Percentiles rank a stretch among this genome's conserved stretches.
phyloP scores from a whole-genome alignment of 2,113 vertebrate genomes.

The Ovibos moschatus region DNA sequence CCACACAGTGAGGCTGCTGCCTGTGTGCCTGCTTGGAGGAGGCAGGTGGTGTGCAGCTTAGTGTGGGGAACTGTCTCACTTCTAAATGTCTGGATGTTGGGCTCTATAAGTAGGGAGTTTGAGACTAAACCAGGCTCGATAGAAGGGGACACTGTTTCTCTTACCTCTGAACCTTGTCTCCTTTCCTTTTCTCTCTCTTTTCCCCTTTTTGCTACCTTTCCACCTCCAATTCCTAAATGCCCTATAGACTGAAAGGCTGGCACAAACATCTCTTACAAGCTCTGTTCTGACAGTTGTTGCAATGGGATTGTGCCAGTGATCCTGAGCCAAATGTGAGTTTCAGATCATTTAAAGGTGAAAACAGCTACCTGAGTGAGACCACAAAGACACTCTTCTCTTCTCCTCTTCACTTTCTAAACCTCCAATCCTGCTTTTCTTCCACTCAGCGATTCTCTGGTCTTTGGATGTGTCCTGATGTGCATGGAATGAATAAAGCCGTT shows the following conservation, averaged over 20 bases:
- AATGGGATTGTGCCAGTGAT: not conserved
- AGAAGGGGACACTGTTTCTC: not conserved
- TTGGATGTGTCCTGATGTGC: not conserved
- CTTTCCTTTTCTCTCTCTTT: not conserved
- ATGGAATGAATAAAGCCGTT: not conserved
- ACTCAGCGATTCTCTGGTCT: not conserved
- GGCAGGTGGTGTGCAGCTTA: not conserved
- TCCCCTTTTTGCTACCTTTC: not conserved
- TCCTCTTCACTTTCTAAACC: not conserved
- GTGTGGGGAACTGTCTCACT: not conserved
- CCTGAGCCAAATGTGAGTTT: not conserved
- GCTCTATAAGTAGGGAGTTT: not conserved
- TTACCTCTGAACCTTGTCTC: not conserved
- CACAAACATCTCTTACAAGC: not conserved
- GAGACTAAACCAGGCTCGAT: not conserved
- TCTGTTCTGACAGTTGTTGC: not conserved
- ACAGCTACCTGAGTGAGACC: not conserved
- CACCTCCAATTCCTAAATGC: not conserved
- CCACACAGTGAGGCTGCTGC: rapidly evolving
- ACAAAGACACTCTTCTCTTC: not conserved
- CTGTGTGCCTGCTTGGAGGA: not conserved
- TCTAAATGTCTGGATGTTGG: not conserved
- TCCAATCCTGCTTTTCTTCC: not conserved
- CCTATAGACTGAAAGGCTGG: not conserved
- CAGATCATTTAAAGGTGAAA: not conserved